These are phyloP conservation scores for Electrophaes corylata DNA, from an alignment of 2,888 invertebrate species.

Conservation along the genomic window DNA sequence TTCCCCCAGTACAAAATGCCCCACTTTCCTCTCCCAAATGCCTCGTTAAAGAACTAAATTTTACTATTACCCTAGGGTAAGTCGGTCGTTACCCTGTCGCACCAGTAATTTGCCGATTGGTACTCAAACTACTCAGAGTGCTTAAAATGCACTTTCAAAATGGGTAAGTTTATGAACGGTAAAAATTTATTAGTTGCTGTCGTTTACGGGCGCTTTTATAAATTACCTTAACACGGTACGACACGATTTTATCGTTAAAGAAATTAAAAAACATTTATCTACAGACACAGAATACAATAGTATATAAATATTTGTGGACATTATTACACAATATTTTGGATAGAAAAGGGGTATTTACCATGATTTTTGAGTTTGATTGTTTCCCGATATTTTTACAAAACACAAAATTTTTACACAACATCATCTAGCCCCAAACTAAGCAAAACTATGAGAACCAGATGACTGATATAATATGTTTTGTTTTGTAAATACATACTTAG, in stretches of 20 bases:
- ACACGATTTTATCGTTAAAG: background rate
- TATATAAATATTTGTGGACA: too few relatives aligned
- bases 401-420: too few relatives aligned
- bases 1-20: background rate
- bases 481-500: too few relatives aligned
- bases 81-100: slow-evolving; percentile 6
- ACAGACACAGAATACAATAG: too few relatives aligned
- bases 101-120: slow-evolving; percentile 19
- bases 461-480: too few relatives aligned
- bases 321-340: too few relatives aligned
- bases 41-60: slow-evolving; percentile 4
- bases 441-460: too few relatives aligned
- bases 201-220: background rate
- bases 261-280: too few relatives aligned
- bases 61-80: background rate
- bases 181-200: background rate
- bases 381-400: too few relatives aligned
- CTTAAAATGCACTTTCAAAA: slow-evolving; percentile 5
- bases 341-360: too few relatives aligned
- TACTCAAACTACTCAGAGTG: slow-evolving; percentile 2
- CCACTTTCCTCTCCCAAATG: background rate
- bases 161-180: background rate
- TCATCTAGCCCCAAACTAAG: too few relatives aligned
- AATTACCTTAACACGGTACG: background rate
- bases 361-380: too few relatives aligned